Evolutionary conservation across 2,797 vertebrate species (phyloP).

Genomic region (Moxostoma hubbsi): DNA sequence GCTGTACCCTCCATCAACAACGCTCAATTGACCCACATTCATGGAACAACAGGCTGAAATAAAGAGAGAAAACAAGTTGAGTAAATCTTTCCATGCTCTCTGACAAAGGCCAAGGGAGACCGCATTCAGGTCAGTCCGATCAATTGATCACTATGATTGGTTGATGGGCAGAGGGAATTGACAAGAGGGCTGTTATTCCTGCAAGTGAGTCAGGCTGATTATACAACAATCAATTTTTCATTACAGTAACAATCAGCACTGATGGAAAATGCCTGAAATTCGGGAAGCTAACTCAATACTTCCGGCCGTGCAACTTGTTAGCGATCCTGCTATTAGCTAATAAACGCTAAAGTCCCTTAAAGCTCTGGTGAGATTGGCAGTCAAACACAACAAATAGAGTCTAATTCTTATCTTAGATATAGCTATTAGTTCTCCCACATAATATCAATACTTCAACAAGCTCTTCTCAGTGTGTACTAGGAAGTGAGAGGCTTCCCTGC

Average conservation of each 20-base stretch:
- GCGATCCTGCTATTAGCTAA: background rate
- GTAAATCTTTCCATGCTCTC: conserved; percentile 17
- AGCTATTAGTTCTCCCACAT: conserved; percentile 2
- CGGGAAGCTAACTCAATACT: conserved; percentile 37
- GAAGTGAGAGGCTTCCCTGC: too few species aligned
- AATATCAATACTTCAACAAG: conserved; percentile 9
- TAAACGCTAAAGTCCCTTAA: background rate
- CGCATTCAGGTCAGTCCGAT: conserved; percentile 52
- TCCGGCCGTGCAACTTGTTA: conserved; percentile 18
- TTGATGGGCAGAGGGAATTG: conserved; percentile 30
- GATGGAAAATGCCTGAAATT: conserved; percentile 12
- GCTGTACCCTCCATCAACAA: conserved; percentile 38
- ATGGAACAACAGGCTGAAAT: conserved; percentile 46
- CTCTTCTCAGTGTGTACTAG: too few species aligned
- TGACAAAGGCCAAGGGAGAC: background rate
- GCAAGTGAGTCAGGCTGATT: conserved; percentile 56
- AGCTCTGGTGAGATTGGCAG: conserved; percentile 12
- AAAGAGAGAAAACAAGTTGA: conserved; percentile 19
- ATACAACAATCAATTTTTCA: conserved; percentile 68
- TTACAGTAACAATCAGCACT: conserved; percentile 47
- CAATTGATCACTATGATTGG: conserved; percentile 50
- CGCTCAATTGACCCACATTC: conserved; percentile 49
- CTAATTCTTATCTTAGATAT: conserved; percentile 29
- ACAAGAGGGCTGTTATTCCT: conserved; percentile 12
- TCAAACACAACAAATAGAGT: conserved; percentile 14